Conservation (phyloP, 2,113 vertebrate genomes). For the Sterrhoptilus dennistouni region DNA sequence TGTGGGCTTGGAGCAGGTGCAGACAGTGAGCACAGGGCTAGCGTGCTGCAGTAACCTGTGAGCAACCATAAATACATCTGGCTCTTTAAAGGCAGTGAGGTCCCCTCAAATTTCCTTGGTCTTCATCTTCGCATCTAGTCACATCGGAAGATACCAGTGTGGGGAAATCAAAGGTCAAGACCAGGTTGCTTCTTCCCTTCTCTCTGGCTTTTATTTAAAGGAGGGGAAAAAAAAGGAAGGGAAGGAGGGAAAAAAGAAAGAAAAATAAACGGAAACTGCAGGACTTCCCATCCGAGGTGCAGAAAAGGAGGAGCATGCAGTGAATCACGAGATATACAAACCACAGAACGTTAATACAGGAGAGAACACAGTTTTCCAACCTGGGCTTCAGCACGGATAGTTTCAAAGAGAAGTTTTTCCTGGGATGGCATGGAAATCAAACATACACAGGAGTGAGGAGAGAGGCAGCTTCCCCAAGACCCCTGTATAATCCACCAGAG, state of each 20-base stretch:
- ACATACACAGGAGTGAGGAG: conserved; percentile 67
- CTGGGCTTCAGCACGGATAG: conserved; percentile 88
- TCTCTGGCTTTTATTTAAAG: conserved; percentile 29
- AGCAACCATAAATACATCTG: conserved; percentile 17
- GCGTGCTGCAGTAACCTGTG: conserved; percentile 21
- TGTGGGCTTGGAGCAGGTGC: neutral
- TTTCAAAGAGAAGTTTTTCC: conserved; percentile 92
- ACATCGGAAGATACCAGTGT: conserved; percentile 44
- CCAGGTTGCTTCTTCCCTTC: conserved; percentile 23
- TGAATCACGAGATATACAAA: conserved; percentile 65
- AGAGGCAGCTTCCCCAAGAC: neutral
- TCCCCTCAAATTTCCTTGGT: conserved; percentile 28
- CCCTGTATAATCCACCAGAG: neutral
- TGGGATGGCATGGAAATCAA: conserved; percentile 81
- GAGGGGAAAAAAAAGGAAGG: neutral
- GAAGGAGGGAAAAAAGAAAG: neutral
- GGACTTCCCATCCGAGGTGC: conserved; percentile 33
- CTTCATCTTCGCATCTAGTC: conserved; percentile 33
- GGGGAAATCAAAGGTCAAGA: conserved; percentile 14
- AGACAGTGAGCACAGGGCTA: conserved; percentile 6
- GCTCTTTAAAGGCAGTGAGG: conserved; percentile 7
- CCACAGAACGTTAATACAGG: conserved; percentile 73
- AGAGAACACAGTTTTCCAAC: conserved; percentile 81
- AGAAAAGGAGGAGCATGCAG: conserved; percentile 65
- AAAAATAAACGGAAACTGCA: conserved; percentile 61